phyloP scores from a whole-genome alignment of 2,113 vertebrate genomes.

The Canis aureus region DNA sequence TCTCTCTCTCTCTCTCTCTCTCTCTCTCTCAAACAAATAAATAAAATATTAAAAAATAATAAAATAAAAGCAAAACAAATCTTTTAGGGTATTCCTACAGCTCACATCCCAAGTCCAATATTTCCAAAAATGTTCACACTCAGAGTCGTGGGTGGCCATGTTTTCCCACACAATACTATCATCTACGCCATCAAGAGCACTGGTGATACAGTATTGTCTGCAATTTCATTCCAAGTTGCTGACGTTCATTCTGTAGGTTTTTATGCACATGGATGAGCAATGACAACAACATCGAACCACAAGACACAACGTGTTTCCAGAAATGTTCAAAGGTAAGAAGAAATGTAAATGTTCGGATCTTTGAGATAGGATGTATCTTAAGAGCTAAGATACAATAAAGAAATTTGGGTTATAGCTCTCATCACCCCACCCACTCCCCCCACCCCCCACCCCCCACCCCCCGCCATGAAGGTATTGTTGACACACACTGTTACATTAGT shows the following conservation, averaged over 20 bases:
- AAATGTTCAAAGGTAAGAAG: neutral
- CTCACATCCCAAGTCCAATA: neutral
- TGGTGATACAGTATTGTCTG: neutral
- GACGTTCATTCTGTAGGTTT: neutral
- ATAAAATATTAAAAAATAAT: neutral
- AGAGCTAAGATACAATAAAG: neutral
- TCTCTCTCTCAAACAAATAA: neutral
- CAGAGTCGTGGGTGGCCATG: neutral
- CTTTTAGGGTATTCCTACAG: neutral
- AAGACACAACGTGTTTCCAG: neutral
- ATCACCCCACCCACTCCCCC: rapidly evolving
- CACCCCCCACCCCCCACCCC: rapidly evolving
- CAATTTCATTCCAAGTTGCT: neutral
- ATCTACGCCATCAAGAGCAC: neutral
- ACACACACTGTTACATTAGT: neutral
- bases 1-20: neutral
- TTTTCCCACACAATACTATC: neutral
- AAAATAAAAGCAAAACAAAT: neutral
- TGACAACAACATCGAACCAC: neutral
- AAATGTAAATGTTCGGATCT: neutral
- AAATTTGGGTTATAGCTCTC: neutral
- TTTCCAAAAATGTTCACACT: neutral
- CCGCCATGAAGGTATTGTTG: neutral
- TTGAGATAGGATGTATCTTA: neutral
- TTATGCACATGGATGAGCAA: neutral